Base-by-base conservation (phyloP, 2,888 invertebrate species). In the Hoplodrina blanda region DNA sequence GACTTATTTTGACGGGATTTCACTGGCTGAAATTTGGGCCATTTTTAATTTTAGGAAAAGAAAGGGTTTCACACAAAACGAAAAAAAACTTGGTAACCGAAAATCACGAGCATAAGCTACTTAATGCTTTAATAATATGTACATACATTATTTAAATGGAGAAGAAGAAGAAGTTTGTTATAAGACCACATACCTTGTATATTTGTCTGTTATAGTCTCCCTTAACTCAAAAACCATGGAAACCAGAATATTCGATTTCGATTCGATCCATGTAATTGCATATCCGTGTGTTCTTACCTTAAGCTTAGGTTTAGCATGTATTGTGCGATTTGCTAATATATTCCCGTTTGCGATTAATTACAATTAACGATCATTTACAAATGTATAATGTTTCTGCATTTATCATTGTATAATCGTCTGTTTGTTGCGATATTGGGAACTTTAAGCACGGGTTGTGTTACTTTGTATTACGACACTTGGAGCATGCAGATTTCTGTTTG, bases 331-430 rank as follows among this genome's bases (percentile, higher is more conserved):
- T 49, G 53, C 50, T 64, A 78, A 78, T 78, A 64, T 66, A 64
- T 78, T 54, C 33, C 19, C 2, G 66, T 63, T 44, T 15, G 4
- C 72, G 66, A 81, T 81, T 81, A 64, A 73, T 78, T 78, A 59
- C 78, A 81, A 78, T 78, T 81, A 78, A 78, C 41, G 82, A 78
- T 37, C 20, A n/a, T 19, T 25, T 17, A 25, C 33, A 53, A 44
- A 41, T 67, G 78, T 78, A 78, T 78, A 81, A 67, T 72, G 78
- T 78, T 78, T 55, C 78, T 54, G 20, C 33, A 63, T 81, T 64
- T 78, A 67, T 72, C 78, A 67, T 67, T 72, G 78, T 81, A 76
- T 77, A 62, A 70, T 80, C 59, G 73, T 41, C 33, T 54, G 46
- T 20, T 20, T 62, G 61, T 30, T 62, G 53, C 62, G 30, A 33